Evolutionary conservation across 2,797 vertebrate species (phyloP).

Genomic region (Rachycentron canadum): DNA sequence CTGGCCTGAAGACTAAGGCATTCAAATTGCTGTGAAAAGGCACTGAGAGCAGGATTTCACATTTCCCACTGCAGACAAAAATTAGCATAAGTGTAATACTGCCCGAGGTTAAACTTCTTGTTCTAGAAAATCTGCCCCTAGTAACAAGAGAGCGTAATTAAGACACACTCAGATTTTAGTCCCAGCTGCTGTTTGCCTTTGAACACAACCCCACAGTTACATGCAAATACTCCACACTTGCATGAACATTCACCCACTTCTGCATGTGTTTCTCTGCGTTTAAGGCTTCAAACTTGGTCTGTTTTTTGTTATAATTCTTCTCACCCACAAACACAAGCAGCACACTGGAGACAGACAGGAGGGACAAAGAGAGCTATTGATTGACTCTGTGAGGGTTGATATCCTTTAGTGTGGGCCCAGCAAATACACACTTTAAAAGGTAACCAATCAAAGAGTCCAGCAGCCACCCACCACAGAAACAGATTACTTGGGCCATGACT

Average conservation of each 20-base stretch:
- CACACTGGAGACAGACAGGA: constrained; percentile 18
- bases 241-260: constrained; percentile 23
- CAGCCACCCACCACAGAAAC: constrained; percentile 44
- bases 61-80: constrained; percentile 64
- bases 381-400: constrained; percentile 27
- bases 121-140: constrained; percentile 71
- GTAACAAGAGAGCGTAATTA: constrained; percentile 68
- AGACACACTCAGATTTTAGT: constrained; percentile 52
- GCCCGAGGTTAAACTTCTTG: constrained; percentile 71
- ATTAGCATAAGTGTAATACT: constrained; percentile 76
- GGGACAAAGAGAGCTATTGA: constrained; percentile 48
- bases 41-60: constrained; percentile 60
- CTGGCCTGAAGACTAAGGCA: constrained; percentile 52
- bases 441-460: constrained; percentile 43
- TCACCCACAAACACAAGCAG: constrained; percentile 13
- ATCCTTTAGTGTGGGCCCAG: constrained; percentile 32
- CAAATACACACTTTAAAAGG: constrained; percentile 23
- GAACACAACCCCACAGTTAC: constrained; percentile 42
- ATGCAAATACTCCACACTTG: constrained; percentile 27
- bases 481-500: constrained; percentile 58
- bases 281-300: neutral
- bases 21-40: constrained; percentile 65
- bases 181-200: constrained; percentile 63
- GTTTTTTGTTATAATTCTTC: neutral
- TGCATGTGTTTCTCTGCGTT: constrained; percentile 3